Conservation (phyloP, 2,888 invertebrate species). For the Rosalia funebris region DNA sequence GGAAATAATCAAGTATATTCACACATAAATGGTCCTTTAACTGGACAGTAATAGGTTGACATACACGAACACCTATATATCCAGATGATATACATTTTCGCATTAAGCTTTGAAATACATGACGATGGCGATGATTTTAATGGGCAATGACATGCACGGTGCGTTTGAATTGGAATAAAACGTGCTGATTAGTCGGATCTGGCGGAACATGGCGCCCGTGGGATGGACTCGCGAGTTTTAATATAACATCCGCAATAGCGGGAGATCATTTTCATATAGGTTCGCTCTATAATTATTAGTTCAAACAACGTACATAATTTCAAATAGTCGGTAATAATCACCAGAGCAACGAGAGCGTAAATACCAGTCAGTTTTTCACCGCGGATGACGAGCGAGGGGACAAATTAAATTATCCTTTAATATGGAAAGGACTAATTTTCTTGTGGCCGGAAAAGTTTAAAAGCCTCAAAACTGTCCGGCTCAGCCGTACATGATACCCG, state of each 20-base stretch:
- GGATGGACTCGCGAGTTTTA: constrained; percentile 52
- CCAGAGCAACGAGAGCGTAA: constrained; percentile 21
- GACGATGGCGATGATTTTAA: constrained; percentile 60
- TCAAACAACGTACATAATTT: constrained; percentile 55
- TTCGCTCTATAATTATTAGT: constrained; percentile 57
- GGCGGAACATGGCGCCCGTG: constrained; percentile 56
- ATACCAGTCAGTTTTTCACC: constrained; percentile 39
- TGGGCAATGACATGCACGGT: constrained; percentile 62
- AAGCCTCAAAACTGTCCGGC: constrained; percentile 37
- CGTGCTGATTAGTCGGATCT: constrained; percentile 59
- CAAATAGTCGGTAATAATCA: constrained; percentile 27
- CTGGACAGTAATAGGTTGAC: constrained; percentile 34
- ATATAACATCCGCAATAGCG: constrained; percentile 45
- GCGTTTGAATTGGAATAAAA: constrained; percentile 56
- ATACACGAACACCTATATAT: constrained; percentile 51
- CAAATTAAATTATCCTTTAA: constrained; percentile 50
- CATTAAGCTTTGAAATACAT: constrained; percentile 58
- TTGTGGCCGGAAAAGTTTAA: constrained; percentile 48
- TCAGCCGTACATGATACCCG: constrained; percentile 10
- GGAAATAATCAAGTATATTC: constrained; percentile 13
- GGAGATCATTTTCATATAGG: constrained; percentile 50
- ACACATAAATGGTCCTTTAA: constrained; percentile 27
- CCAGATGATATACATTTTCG: constrained; percentile 56
- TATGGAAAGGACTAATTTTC: constrained; percentile 48
- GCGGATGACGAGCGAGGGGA: constrained; percentile 47